Conservation (phyloP, 1,140 invertebrate species). For the Gryon sp. region DNA sequence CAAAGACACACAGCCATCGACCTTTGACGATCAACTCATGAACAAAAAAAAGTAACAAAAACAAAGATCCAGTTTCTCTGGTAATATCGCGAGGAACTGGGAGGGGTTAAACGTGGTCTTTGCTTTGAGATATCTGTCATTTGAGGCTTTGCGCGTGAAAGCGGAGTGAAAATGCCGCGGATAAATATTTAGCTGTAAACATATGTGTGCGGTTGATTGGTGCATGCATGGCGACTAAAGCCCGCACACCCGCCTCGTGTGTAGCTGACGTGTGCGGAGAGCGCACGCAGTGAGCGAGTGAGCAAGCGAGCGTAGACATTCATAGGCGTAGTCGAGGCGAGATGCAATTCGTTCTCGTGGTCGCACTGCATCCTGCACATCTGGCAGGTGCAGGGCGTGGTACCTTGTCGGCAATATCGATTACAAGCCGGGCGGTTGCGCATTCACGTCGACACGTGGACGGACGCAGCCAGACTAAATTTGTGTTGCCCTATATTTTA, state of each 20-base stretch:
- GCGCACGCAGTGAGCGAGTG: slow-evolving; percentile 4
- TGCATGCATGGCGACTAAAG: not conserved
- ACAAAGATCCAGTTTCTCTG: no score
- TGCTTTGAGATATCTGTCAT: no score
- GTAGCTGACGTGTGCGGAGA: slow-evolving; percentile 13
- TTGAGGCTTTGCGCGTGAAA: not conserved
- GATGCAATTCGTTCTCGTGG: slow-evolving; percentile 63
- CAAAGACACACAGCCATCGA: no score
- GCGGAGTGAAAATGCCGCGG: slow-evolving; percentile 9
- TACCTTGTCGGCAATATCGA: slow-evolving; percentile 80
- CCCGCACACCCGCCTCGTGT: not conserved
- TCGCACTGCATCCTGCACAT: slow-evolving; percentile 77
- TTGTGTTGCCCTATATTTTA: slow-evolving; percentile 80
- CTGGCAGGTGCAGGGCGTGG: slow-evolving; percentile 79
- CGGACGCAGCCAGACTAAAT: slow-evolving; percentile 74
- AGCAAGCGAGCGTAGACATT: slow-evolving; percentile 41
- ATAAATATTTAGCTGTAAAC: slow-evolving; percentile 25
- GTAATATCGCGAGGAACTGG: no score
- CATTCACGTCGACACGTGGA: slow-evolving; percentile 79
- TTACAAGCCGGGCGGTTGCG: slow-evolving; percentile 79
- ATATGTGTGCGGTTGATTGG: slow-evolving; percentile 8
- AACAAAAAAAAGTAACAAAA: no score
- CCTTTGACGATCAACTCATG: no score
- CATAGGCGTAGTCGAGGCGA: slow-evolving; percentile 63
- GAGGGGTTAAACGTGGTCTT: no score